Conservation (phyloP, 2,797 vertebrate species). For the Cossypha niveicapilla region DNA sequence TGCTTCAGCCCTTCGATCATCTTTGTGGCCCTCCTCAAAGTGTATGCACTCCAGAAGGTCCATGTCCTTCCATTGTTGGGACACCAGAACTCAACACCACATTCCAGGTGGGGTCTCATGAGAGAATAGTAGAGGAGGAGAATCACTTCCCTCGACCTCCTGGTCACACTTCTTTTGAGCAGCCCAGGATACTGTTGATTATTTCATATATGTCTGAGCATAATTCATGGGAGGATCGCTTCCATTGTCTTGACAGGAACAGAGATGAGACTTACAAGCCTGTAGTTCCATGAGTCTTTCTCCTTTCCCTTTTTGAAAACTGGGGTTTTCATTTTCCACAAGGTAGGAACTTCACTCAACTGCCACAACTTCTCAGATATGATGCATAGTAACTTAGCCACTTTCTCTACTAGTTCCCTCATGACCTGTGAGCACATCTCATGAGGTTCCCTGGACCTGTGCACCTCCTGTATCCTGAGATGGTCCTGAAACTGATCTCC, state of each 20-base stretch:
- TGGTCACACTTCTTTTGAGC: not conserved
- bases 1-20: not conserved
- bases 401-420: not conserved
- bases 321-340: not conserved
- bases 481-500: rapidly evolving
- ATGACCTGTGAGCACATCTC: not conserved
- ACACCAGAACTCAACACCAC: rapidly evolving
- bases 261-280: not conserved
- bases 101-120: not conserved
- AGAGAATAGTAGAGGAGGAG: not conserved
- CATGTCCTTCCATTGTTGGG: not conserved
- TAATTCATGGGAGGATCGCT: not conserved
- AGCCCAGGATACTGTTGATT: not conserved
- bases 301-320: not conserved
- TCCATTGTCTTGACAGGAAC: not conserved
- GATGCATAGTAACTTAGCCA: not conserved
- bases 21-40: not conserved
- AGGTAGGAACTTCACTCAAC: rapidly evolving
- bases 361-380: not conserved
- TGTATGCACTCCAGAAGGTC: not conserved
- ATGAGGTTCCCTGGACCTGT: not conserved
- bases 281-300: not conserved
- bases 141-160: rapidly evolving
- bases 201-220: not conserved
- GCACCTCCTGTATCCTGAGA: not conserved